Percentiles rank a stretch among this genome's conserved stretches.
These are phyloP conservation scores for Urocyon cinereoargenteus DNA, from an alignment of 2,797 vertebrate species.

Conservation along the genomic window DNA sequence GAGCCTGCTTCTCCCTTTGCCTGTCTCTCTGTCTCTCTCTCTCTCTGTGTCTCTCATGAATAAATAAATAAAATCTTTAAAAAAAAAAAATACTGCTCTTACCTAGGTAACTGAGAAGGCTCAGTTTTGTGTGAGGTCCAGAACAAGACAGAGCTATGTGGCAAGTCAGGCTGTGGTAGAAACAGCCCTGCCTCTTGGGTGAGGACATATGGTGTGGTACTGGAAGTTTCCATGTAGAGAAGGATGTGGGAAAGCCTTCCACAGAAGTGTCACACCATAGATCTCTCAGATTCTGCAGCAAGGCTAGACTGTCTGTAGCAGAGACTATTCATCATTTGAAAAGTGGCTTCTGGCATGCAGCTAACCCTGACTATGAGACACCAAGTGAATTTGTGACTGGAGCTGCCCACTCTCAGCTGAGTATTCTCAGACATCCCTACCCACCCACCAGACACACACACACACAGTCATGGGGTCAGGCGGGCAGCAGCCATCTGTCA, in stretches of 20 bases:
- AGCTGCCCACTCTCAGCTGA: background rate
- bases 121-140: background rate
- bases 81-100: background rate
- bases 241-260: background rate
- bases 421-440: background rate
- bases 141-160: background rate
- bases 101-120: background rate
- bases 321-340: background rate
- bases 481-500: too few relatives aligned
- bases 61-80: too few relatives aligned
- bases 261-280: background rate
- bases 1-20: too few relatives aligned
- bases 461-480: too few relatives aligned
- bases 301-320: background rate
- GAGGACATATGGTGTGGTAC: background rate
- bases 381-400: background rate
- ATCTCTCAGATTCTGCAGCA: background rate
- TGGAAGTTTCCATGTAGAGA: background rate
- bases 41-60: too few relatives aligned
- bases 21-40: too few relatives aligned
- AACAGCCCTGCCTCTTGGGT: background rate
- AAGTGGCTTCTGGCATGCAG: background rate
- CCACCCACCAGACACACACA: background rate
- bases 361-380: background rate
- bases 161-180: background rate